Evolutionary conservation across 2,797 vertebrate genomes (phyloP), one percentile per base, ranked within the genome.

Genomic region (Menidia menidia): DNA sequence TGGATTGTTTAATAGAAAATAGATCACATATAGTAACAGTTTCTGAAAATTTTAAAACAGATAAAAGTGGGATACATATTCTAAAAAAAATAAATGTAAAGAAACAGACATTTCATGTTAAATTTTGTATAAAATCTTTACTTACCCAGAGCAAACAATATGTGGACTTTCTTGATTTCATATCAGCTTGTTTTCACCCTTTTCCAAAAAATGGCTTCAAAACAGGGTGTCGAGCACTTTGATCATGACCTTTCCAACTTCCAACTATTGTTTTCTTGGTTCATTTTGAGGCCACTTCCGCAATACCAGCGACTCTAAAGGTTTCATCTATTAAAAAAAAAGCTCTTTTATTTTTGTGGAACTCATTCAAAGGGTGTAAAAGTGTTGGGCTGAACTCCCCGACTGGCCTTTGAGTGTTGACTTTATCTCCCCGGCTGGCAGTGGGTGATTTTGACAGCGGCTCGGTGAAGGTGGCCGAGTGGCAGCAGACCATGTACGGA

Each of bases 401-500:
- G 9, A 33, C 45, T 48, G n/a, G 16, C 10, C 45, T 18, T n/a
- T 48, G 16, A 18, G 45, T 48, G 8, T 47, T 47, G 16, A 47
- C 6, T 56, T 32, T 12, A 3, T 76, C 14, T 76, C 16, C 72
- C 15, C 1, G 2, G 67, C 35, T 25, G 31, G 9, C 56, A 94
- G 94, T 92, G 86, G 68, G 74, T 44, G 90, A 93, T 6, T 41
- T 67, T 4, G 87, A 89, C 0, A 83, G 82, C 0, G 69, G 86
- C 33, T 0, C 39, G 32, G 3, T 15, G 63, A 95, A 93, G 86
- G 94, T 95, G 73, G 4, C 56, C 1, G 75, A 92, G 50, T 95
- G 94, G 94, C 88, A 93, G 77, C 42, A 88, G 10, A 78, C 84
- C 0, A 84, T 78, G 75, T 94, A 94, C 1, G 53, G 52, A 44